Evolutionary conservation across 2,113 vertebrate species (phyloP), one percentile per base, ranked within the genome.

Genomic region (Coptodon rendalli): DNA sequence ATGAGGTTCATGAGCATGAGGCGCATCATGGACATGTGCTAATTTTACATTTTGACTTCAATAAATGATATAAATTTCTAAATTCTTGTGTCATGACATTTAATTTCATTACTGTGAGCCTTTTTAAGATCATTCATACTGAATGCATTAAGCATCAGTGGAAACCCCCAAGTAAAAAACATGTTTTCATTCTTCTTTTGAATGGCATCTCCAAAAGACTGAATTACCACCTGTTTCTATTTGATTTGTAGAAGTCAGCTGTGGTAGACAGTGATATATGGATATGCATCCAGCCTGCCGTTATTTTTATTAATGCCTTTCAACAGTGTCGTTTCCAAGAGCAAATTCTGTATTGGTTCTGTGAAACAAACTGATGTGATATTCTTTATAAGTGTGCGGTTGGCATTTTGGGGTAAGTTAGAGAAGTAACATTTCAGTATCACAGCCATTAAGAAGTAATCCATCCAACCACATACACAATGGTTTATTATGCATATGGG

Each of bases 11-110:
- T 91, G 90, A 94, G 93, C 92, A 92, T 94, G 91, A 94, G n/a
- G 79, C 91, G 94, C 0, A 95, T 96, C 88, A 89, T 16, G 3
- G 95, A 96, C 54, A 92, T 89, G 89, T 95, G 92, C 54, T 96
- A 59, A 29, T 78, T 81, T 84, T 66, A 66, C 14, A 45, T 27
- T 82, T 31, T 29, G 10, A 90, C 6, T 38, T 68, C 34, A 93
- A 91, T 92, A 86, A 92, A 92, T 68, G 63, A 68, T 40, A 40
- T 38, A 68, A 68, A 38, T 68, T 22, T 68, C 63, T 68, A 68
- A 40, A 40, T 40, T 40, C 34, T 40, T 40, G 63, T 68, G 19
- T 38, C 11, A 2, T 68, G 11, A 12, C 10, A 38, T 68, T 68
- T 68, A 22, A 2, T 68, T 68, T 68, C 34, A 22, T 68, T 22